Evolutionary conservation across 1,140 invertebrate species (phyloP).

Genomic region (Camponotus pennsylvanicus): DNA sequence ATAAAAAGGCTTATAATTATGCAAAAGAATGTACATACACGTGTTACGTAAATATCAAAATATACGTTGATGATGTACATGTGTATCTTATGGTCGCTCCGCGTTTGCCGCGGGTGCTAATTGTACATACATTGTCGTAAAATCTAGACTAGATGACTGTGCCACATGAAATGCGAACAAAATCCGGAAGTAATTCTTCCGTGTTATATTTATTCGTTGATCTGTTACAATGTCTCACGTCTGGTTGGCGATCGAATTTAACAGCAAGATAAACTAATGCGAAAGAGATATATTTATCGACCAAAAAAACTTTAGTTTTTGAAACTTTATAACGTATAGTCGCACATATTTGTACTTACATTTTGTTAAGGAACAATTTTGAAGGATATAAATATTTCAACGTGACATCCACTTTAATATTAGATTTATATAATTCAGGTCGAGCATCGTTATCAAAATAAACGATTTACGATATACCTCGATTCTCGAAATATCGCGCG

Average conservation of each 20-base stretch:
- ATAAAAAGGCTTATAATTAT: slow-evolving; percentile 52
- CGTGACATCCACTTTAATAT: not conserved
- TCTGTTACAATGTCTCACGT: not conserved
- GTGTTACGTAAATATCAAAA: slow-evolving; percentile 50
- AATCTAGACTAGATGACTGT: slow-evolving; percentile 61
- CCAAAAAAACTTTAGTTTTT: not conserved
- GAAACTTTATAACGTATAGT: not conserved
- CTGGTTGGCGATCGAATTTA: not conserved
- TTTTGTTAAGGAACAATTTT: not conserved
- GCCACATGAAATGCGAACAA: slow-evolving; percentile 25
- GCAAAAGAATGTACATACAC: slow-evolving; percentile 40
- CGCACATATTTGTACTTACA: not conserved
- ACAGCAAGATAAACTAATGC: slow-evolving; percentile 1
- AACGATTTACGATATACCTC: not conserved
- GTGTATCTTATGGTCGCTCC: not conserved
- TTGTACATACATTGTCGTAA: slow-evolving; percentile 49
- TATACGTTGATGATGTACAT: slow-evolving; percentile 37
- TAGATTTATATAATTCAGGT: not conserved
- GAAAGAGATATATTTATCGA: not conserved
- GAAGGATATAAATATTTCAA: slow-evolving; percentile 11
- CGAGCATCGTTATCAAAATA: not conserved
- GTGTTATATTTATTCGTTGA: slow-evolving; percentile 1
- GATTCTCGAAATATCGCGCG: not conserved
- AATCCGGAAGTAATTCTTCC: slow-evolving; percentile 9
- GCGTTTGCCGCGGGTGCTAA: not conserved